phyloP scores from a whole-genome alignment of 2,797 vertebrate species.

The Mycteria americana region DNA sequence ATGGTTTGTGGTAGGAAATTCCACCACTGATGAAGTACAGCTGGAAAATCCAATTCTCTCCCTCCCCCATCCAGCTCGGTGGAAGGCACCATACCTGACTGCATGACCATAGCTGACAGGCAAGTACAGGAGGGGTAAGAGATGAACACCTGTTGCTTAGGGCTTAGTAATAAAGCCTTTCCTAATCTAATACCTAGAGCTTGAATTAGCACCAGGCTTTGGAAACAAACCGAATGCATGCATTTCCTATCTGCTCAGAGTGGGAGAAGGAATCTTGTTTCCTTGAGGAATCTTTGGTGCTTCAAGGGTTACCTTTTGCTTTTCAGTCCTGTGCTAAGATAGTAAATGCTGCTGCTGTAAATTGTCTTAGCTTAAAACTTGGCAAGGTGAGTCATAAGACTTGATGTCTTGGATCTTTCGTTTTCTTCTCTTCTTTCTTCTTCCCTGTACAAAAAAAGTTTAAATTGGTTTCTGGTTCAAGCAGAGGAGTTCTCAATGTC shows the following conservation, averaged over 20 bases:
- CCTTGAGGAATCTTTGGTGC: neutral
- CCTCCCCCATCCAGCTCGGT: neutral
- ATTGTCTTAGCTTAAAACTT: neutral
- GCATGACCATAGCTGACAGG: neutral
- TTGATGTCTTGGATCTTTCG: neutral
- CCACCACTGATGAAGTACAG: neutral
- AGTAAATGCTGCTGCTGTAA: neutral
- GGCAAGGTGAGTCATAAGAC: neutral
- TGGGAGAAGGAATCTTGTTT: neutral
- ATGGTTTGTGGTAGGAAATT: neutral
- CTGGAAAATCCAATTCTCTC: neutral
- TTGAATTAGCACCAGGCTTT: conserved; percentile 28
- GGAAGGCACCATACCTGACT: neutral
- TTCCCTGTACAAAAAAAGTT: neutral
- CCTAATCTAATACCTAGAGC: neutral
- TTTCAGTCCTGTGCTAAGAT: neutral
- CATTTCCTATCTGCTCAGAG: neutral
- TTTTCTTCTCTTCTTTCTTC: neutral
- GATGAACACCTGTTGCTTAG: neutral
- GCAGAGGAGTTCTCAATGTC: neutral
- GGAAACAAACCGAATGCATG: neutral
- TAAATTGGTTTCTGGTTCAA: neutral
- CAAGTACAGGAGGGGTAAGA: neutral
- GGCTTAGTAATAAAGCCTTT: neutral
- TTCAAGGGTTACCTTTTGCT: neutral